phyloP scores from a whole-genome alignment of 2,113 vertebrate genomes.

The Cathartes aura region DNA sequence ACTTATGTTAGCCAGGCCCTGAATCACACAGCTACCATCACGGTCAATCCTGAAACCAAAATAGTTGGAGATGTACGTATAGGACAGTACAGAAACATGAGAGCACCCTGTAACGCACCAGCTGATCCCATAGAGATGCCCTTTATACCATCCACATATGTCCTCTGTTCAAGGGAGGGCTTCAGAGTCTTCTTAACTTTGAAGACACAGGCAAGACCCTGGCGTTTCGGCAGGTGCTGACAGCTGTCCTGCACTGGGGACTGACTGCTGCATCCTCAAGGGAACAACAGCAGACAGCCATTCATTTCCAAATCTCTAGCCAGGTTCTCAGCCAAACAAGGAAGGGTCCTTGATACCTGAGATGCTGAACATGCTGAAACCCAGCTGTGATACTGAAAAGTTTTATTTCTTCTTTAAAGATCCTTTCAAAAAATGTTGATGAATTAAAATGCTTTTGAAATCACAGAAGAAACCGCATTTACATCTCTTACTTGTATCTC shows the following conservation, averaged over 20 bases:
- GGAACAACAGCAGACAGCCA: not conserved
- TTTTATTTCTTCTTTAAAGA: not conserved
- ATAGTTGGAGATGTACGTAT: accelerated
- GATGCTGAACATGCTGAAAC: not conserved
- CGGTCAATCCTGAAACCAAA: not conserved
- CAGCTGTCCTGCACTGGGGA: not conserved
- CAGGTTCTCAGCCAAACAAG: not conserved
- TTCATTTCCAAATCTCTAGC: not conserved
- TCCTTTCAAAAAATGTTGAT: not conserved
- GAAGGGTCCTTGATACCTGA: not conserved
- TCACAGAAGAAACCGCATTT: not conserved
- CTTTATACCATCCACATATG: not conserved
- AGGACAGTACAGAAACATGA: not conserved
- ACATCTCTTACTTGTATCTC: not conserved
- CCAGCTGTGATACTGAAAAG: not conserved
- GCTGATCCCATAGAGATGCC: not conserved
- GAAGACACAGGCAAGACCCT: not conserved
- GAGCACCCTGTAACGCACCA: not conserved
- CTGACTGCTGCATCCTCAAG: not conserved
- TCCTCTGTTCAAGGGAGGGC: not conserved
- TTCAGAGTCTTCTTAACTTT: not conserved
- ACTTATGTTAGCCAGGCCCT: not conserved
- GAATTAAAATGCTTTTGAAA: not conserved
- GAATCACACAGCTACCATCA: no score
- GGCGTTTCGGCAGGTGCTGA: not conserved